These are phyloP conservation scores for Podarcis siculus DNA, from an alignment of 2,797 vertebrate species.

Conservation along the genomic window DNA sequence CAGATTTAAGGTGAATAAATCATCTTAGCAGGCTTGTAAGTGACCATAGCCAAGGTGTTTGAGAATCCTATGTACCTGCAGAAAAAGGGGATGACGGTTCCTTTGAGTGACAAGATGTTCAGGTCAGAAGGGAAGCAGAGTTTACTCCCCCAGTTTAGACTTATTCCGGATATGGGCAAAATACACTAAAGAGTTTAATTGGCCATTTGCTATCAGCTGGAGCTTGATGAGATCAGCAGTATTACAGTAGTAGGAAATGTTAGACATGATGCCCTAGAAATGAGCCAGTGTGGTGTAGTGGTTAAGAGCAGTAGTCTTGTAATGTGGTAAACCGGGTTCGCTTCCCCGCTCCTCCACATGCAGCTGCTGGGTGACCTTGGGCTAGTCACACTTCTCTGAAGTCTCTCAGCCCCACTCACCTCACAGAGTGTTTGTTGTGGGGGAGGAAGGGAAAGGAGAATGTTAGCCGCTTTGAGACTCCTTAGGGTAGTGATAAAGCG, in stretches of 20 bases:
- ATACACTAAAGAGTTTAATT: not conserved
- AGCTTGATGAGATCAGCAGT: not conserved
- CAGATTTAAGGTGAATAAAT: not conserved
- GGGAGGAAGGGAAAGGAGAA: no score
- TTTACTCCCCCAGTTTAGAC: not conserved
- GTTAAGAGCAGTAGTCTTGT: no score
- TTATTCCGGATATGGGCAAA: not conserved
- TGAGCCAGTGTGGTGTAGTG: no score
- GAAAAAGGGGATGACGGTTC: not conserved
- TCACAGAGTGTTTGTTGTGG: no score
- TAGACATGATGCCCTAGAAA: no score
- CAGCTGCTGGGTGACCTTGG: no score
- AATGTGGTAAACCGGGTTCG: no score
- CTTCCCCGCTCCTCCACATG: no score
- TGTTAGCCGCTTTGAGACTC: no score
- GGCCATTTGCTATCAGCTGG: not conserved
- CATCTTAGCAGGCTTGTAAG: not conserved
- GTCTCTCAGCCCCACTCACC: no score
- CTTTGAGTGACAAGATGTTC: not conserved
- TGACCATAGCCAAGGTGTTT: not conserved
- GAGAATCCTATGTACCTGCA: not conserved
- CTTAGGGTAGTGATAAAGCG: no score
- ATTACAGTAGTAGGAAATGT: not conserved
- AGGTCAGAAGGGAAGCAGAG: not conserved
- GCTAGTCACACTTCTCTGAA: no score